Base-by-base conservation (phyloP, 2,113 vertebrate genomes). In the Xiphias gladius region DNA sequence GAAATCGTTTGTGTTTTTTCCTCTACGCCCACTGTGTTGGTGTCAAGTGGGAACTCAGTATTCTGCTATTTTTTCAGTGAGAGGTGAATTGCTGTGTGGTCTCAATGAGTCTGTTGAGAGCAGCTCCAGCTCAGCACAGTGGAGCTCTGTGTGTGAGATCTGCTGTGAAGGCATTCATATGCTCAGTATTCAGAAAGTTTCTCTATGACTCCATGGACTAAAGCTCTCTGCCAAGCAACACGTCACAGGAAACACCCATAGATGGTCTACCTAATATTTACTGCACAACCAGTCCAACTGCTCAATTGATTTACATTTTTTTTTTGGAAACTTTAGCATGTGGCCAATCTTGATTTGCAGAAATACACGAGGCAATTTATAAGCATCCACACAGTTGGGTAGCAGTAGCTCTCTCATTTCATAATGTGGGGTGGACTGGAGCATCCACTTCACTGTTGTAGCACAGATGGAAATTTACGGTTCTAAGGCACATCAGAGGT, bases 131-230 rank as follows among this genome's bases (percentile, higher is more conserved):
- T 28, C 64, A 85, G 77, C 91, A 93, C 90, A 93, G 87, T 91
- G 76, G 58, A 62, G 79, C 86, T 83, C 88, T 93, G 90, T 94
- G 76, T 90, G 86, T 30, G 69, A 81, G 82, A 73, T 88, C 76
- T 85, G 75, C 73, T 84, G 71, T 14, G 66, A 88, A 86, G 78
- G 84, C 88, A 79, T 86, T 92, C 83, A 86, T 84, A 79, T 90
- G 85, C 75, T 92, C 91, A 86, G 80, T 89, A 94, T 92, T 93
- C 88, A 79, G 65, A 91, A 88, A 86, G 86, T 86, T 90, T 86
- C 72, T 84, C 81, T 43, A 67, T 50, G 64, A 83, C 86, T 83
- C 59, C 62, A 74, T 66, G 79, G 59, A 80, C 30, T 76, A 26
- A 65, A 82, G 54, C 84, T 77, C 39, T 83, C 80, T 91, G 88